Base-by-base conservation (phyloP, 1,140 invertebrate species). In the Bradysia coprophila region DNA sequence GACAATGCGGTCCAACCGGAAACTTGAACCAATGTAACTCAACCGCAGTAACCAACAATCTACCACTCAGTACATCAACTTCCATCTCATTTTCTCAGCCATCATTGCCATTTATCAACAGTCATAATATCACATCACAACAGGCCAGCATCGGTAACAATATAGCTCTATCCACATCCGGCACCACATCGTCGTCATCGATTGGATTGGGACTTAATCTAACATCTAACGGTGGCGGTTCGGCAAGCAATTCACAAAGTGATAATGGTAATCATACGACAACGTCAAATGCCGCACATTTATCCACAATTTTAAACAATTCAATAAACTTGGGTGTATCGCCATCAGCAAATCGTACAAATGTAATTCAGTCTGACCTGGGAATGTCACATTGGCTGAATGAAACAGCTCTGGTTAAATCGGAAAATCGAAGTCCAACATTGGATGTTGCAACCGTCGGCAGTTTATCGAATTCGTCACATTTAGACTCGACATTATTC, bases 371-470 rank as follows among this genome's bases (percentile, higher is more conserved):
- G 31, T 41, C 24, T n/a, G 45, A 43, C 15, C 21, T 44, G 33
- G 49, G 47, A 2, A 48, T 54, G 51, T 40, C 50, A 42, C 34
- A 52, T 50, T 42, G 52, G 51, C 33, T 51, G 37, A 42, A 28
- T 48, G 50, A 44, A 16, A 43, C 51, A 47, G 21, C 46, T 47
- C 45, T 54, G 5, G 58, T 61, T 5, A 61, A 61, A 41, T 56
- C 58, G 18, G 58, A 61, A 42, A 57, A 52, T 2, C 55, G 58
- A 36, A 60, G 57, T 40, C 58, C 57, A 2, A 48, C 49, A 11
- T 43, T 56, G 11, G 40, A 37, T 28, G 38, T 41, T 16, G 43
- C 49, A 15, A 31, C 48, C 5, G 13, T 21, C 16, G 32, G 41
- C 5, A 21, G 21, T 23, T 18, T 38, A 20, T 10, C 36, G 11